Evolutionary conservation across 2,888 invertebrate genomes (phyloP).

Genomic region (Athalia rosae): DNA sequence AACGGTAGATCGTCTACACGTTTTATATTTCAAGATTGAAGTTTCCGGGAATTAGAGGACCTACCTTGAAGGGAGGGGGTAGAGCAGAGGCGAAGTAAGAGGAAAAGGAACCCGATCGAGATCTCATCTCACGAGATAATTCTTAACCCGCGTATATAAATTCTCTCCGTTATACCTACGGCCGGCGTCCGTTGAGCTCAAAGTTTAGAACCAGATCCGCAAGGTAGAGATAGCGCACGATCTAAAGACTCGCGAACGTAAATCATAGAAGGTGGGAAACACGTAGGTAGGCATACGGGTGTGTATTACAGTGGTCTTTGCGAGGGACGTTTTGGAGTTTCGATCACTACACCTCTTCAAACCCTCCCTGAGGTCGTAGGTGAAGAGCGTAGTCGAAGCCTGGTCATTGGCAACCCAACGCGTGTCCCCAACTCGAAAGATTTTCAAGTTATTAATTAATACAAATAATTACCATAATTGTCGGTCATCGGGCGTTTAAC

Average conservation of each 20-base stretch:
- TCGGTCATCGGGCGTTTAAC: too few species aligned
- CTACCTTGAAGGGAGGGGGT: background rate
- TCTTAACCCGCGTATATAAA: too few species aligned
- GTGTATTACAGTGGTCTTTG: background rate
- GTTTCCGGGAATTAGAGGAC: conserved; percentile 39
- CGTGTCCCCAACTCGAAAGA: too few species aligned
- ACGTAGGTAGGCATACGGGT: background rate
- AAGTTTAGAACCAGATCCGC: conserved; percentile 35
- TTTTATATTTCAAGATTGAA: conserved; percentile 8
- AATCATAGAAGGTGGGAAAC: conserved; percentile 20
- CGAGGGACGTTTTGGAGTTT: too few species aligned
- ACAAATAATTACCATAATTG: too few species aligned
- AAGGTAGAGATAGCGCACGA: conserved; percentile 27
- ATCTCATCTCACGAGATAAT: conserved; percentile 4
- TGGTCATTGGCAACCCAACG: too few species aligned
- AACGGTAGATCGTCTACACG: background rate
- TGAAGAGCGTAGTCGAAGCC: too few species aligned
- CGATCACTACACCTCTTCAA: too few species aligned
- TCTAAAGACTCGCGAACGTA: conserved; percentile 25
- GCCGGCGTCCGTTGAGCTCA: background rate
- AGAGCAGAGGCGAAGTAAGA: background rate
- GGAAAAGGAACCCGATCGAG: conserved; percentile 12
- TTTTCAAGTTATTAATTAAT: too few species aligned
- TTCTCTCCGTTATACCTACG: background rate
- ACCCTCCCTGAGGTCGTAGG: too few species aligned